These are phyloP conservation scores for Gobio gobio DNA, from an alignment of 2,113 vertebrate genomes.

Conservation along the genomic window DNA sequence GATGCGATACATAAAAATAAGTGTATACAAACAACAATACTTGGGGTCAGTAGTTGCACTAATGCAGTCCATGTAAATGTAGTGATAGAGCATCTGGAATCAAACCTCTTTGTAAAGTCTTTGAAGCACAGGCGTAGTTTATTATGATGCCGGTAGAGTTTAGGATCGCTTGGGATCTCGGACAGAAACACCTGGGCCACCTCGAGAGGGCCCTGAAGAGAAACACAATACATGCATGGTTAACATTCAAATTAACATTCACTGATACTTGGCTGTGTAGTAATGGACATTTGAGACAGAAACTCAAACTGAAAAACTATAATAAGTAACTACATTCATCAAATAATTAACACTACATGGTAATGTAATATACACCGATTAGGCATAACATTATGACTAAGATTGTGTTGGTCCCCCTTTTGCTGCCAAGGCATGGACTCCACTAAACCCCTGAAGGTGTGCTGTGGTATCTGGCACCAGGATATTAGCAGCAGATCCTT, in stretches of 20 bases:
- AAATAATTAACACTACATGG: not conserved
- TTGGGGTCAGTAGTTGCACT: not conserved
- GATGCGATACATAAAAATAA: no score
- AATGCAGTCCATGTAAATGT: not conserved
- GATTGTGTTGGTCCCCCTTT: no score
- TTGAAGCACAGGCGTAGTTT: slow-evolving; percentile 98
- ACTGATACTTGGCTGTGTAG: no score
- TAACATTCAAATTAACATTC: not conserved
- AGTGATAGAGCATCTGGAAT: slow-evolving; percentile 36
- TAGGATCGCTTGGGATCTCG: slow-evolving; percentile 96
- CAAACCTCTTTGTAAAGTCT: slow-evolving; percentile 97
- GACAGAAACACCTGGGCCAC: slow-evolving; percentile 98
- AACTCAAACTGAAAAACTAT: no score
- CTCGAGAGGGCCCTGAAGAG: slow-evolving; percentile 90
- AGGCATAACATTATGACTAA: no score
- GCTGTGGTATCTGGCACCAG: no score
- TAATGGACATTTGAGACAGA: no score
- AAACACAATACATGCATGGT: not conserved
- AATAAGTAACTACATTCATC: not conserved
- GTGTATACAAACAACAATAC: no score
- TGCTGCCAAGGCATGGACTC: no score
- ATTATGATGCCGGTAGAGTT: slow-evolving; percentile 98
- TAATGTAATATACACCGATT: not conserved
- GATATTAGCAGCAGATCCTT: no score
- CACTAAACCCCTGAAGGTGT: no score